Conservation (phyloP, 1,140 invertebrate species). For the Aphaenogaster floridana region DNA sequence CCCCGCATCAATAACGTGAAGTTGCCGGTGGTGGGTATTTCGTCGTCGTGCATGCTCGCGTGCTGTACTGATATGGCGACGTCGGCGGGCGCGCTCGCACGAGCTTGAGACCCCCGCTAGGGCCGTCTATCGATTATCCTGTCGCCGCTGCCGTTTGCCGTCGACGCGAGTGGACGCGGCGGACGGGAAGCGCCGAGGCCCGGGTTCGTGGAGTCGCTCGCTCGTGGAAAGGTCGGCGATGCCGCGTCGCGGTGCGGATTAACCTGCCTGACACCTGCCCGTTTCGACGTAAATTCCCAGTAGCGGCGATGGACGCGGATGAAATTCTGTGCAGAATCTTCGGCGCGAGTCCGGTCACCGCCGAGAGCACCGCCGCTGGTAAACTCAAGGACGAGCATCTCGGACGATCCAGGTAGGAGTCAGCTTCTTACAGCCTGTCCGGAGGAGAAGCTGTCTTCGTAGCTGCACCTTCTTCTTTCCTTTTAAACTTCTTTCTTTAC, state of each 20-base stretch:
- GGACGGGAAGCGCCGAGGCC: neutral
- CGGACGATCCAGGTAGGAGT: constrained; percentile 72
- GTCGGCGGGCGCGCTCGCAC: neutral
- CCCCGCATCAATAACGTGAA: constrained; percentile 40
- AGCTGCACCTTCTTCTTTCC: neutral
- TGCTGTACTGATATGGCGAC: constrained; percentile 20
- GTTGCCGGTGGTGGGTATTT: constrained; percentile 7
- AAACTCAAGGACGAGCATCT: constrained; percentile 70
- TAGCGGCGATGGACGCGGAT: constrained; percentile 73
- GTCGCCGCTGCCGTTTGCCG: neutral
- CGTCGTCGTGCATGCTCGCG: constrained; percentile 11
- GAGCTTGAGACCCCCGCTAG: neutral
- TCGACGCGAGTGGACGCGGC: neutral
- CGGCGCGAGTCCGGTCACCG: constrained; percentile 66
- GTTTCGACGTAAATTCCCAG: neutral
- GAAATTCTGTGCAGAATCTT: constrained; percentile 80
- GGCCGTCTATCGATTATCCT: neutral
- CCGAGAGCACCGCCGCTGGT: constrained; percentile 5
- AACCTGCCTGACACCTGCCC: neutral
- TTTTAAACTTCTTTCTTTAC: neutral
- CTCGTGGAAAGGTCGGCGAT: neutral
- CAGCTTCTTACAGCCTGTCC: no score
- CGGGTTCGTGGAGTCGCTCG: no score
- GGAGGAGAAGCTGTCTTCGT: neutral
- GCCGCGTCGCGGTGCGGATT: neutral